Evolutionary conservation across 2,888 invertebrate genomes (phyloP), one percentile per base, ranked within the genome.

Genomic region (Sarcophaga subvicina): DNA sequence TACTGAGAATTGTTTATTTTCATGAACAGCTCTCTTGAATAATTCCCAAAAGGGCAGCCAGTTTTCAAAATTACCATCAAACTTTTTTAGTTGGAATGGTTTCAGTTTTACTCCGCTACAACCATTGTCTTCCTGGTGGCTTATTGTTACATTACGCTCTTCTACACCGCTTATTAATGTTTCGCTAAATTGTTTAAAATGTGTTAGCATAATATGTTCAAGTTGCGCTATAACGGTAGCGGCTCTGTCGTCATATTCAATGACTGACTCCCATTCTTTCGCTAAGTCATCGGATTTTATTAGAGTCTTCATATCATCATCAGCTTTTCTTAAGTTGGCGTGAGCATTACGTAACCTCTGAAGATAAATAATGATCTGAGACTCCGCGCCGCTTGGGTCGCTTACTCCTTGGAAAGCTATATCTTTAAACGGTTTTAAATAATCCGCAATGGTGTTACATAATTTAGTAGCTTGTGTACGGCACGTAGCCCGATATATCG

Each of bases 1-100:
- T 59, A 67, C 47, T 47, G 49, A 49, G 2, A 49, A 12, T 12
- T 14, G 10, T 12, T 14, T 54, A 25, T 80, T 85, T 22, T 87
- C 84, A 12, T 85, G 83, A 17, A 87, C 79, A 60, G 82, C 82
- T n/a, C 45, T 54, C 54, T 85, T 87, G 71, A 84, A 87, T 70
- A 76, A 37, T 54, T 87, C 87, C 84, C 87, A 87, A 37, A 86
- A 86, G 1, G 86, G 86, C 11, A 86, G 62, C 83, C 83, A 87
- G 47, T 84, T 81, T 77, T 87, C 84, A 70, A 84, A 83, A 47
- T 81, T 76, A 20, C 87, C 84, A 63, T 87, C 80, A 70, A 82
- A 87, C 54, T 76, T 76, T 73, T 75, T 85, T 62, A 84, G 75
- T 67, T 84, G 78, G 60, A 84, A 71, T 54, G 73, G 22, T 70